These are phyloP conservation scores for Conger conger DNA, from an alignment of 2,113 vertebrate species.

Conservation along the genomic window DNA sequence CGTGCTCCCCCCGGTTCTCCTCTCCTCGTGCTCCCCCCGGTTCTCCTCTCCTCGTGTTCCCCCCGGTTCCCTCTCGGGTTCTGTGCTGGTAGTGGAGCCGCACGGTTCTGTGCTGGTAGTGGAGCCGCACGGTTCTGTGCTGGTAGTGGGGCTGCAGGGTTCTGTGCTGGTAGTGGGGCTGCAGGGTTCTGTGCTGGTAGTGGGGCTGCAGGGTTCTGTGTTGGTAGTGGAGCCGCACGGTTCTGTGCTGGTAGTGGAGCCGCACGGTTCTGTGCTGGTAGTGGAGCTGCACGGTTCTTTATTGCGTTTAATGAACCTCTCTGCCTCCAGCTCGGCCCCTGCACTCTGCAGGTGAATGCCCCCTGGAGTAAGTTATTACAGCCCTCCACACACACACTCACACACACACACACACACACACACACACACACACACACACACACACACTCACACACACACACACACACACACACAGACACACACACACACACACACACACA, in stretches of 20 bases:
- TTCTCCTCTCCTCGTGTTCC: background rate
- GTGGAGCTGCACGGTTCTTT: background rate
- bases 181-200: too few relatives aligned
- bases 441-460: too few relatives aligned
- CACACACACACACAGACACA: background rate
- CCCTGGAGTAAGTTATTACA: background rate
- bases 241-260: background rate
- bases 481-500: too few relatives aligned
- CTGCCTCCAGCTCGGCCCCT: background rate
- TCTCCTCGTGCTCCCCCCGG: background rate
- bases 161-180: background rate
- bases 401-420: too few relatives aligned
- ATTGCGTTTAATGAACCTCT: constrained; percentile 1
- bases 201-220: background rate
- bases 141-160: background rate
- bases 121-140: background rate
- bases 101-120: background rate
- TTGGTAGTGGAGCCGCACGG: background rate
- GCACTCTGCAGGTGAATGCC: background rate
- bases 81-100: background rate
- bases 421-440: too few relatives aligned
- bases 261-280: too few relatives aligned
- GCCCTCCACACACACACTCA: background rate
- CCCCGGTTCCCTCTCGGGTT: background rate
- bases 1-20: background rate